Conservation (phyloP, 2,113 vertebrate species). For the Oplegnathus fasciatus region DNA sequence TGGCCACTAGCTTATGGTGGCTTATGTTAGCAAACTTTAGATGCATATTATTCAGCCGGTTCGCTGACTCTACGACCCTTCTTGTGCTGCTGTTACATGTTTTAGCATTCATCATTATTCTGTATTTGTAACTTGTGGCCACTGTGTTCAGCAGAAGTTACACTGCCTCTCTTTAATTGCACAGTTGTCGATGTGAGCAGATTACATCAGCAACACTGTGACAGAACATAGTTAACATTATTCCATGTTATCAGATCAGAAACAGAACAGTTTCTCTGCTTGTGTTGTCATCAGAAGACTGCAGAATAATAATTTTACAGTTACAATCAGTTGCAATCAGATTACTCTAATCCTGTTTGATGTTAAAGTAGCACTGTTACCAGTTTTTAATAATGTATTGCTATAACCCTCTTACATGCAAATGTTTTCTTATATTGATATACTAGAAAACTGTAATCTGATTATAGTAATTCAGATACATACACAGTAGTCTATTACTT, state of each 20-base stretch:
- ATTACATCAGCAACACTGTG: not conserved
- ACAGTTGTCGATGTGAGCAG: not conserved
- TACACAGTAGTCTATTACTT: slow-evolving; percentile 51
- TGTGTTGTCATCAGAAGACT: not conserved
- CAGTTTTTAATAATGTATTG: not conserved
- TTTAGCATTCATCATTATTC: not conserved
- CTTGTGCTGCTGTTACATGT: not conserved
- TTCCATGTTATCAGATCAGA: not conserved
- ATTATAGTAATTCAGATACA: slow-evolving; percentile 19
- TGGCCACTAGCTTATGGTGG: not conserved
- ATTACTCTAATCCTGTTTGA: not conserved
- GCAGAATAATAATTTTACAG: not conserved
- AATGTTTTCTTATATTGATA: slow-evolving; percentile 6
- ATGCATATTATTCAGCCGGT: not conserved
- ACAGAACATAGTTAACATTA: not conserved
- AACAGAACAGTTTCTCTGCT: not conserved
- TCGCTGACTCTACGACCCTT: not conserved
- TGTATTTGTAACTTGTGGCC: too few relatives aligned
- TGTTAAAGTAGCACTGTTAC: not conserved
- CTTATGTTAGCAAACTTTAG: not conserved
- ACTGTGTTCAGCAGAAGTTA: too few relatives aligned
- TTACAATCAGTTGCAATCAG: not conserved
- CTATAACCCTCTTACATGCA: not conserved
- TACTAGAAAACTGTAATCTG: slow-evolving; percentile 10
- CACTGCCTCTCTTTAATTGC: not conserved